Base-by-base conservation (phyloP, 2,113 vertebrate species). In the Eudyptes chrysolophus region DNA sequence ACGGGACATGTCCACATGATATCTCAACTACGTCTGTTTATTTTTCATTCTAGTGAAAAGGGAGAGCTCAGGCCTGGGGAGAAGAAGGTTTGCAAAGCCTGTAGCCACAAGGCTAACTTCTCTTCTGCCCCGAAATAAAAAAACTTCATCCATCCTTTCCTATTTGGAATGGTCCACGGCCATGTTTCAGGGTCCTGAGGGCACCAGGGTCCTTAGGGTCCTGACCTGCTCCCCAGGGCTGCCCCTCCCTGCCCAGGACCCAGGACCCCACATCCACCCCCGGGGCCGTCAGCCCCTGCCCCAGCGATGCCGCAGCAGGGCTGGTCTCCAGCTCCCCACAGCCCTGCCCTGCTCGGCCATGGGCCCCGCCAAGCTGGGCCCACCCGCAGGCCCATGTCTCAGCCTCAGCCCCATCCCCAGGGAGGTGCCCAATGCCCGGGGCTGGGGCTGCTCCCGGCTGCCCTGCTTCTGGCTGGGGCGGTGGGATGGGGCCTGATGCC, bases 341-440 rank as follows among this genome's bases (percentile, higher is more conserved):
- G 66, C 24, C 44, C 64, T 55, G 32, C 18, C 48, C 36, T 16
- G 38, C 7, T 34, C 1, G 0, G 21, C 34, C 29, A 11, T 6
- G 36, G 49, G 42, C 10, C 27, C 9, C 1, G 0, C 24, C 0
- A 2, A 74, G 40, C 68, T 3, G 2, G 34, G 14, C 29, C 38
- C 6, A 10, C 4, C 13, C 1, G 0, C 0, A 2, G 8, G 1
- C 10, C 25, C 40, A 6, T 2, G 36, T 21, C 51, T 61, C 2
- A 0, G 27, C 75, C 32, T 17, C 58, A 66, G 25, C 18, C 57
- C 61, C 5, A 4, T 34, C 10, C 15, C 22, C 58, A 57, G 13
- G 11, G 36, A 76, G 20, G 2, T 36, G 20, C 48, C 40, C 12
- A 2, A 12, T 0, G 0, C 25, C 25, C 4, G 1, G 4, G 44